Conservation (phyloP, 2,797 vertebrate species). For the Chaetophractus vellerosus region DNA sequence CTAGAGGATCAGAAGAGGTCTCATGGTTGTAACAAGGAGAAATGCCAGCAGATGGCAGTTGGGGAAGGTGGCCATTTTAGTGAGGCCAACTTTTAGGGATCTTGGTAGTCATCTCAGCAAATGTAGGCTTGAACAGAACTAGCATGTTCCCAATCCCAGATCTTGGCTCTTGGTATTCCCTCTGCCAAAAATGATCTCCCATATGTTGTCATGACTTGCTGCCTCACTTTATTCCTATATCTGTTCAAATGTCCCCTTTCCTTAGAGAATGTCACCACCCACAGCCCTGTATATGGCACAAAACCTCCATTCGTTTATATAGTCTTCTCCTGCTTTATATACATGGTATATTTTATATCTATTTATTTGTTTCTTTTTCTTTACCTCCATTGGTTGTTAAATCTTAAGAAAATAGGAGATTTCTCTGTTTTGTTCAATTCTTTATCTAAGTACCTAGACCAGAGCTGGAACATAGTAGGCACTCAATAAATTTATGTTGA, state of each 20-base stretch:
- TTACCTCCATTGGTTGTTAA: not conserved
- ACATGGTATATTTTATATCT: not conserved
- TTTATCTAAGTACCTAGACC: not conserved
- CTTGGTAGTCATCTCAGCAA: not conserved
- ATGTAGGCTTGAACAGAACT: not conserved
- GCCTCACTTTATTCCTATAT: not conserved
- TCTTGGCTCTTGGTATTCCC: not conserved
- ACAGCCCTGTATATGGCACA: not conserved
- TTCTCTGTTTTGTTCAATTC: not conserved
- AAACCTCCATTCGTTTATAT: not conserved
- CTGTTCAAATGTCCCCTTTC: not conserved
- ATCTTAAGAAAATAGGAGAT: not conserved
- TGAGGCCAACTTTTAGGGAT: not conserved
- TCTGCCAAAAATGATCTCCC: not conserved
- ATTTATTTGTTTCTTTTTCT: not conserved
- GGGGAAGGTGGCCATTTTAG: not conserved
- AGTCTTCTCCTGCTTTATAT: not conserved
- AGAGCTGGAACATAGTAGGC: not conserved
- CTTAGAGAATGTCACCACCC: not conserved
- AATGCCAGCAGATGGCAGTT: conserved; percentile 78
- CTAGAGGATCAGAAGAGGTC: not conserved
- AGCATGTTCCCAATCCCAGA: not conserved
- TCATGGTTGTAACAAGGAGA: conserved; percentile 42
- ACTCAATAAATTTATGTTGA: not conserved
- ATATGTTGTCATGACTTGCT: not conserved